phyloP scores from a whole-genome alignment of 1,140 invertebrate species.

The Drosophila navojoa region DNA sequence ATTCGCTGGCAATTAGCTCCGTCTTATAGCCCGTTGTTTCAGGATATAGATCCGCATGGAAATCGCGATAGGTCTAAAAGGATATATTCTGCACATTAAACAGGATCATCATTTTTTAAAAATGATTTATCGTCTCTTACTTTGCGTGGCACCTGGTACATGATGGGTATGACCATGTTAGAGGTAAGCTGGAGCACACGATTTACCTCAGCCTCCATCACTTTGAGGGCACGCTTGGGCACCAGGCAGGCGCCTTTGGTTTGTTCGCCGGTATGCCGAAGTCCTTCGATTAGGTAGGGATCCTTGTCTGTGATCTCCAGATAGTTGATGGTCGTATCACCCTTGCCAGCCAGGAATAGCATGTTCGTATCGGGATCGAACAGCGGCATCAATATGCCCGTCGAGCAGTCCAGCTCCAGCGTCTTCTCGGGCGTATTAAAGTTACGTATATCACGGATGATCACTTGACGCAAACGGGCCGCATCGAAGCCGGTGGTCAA shows the following conservation, averaged over 20 bases:
- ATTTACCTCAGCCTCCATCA: slow-evolving; percentile 98
- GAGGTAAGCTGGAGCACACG: slow-evolving; percentile 93
- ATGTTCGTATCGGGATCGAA: slow-evolving; percentile 96
- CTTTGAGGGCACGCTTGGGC: slow-evolving; percentile 94
- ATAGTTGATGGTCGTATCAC: slow-evolving; percentile 93
- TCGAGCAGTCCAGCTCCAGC: slow-evolving; percentile 93
- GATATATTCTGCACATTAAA: not conserved
- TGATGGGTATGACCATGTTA: slow-evolving; percentile 94
- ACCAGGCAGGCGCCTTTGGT: slow-evolving; percentile 96
- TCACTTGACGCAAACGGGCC: slow-evolving; percentile 92
- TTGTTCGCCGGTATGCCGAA: slow-evolving; percentile 88
- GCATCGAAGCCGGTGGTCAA: slow-evolving; percentile 92
- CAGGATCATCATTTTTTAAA: not conserved
- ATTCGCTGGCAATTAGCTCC: slow-evolving; percentile 90
- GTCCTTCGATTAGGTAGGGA: slow-evolving; percentile 92
- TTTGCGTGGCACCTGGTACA: slow-evolving; percentile 97
- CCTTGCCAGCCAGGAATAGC: slow-evolving; percentile 97
- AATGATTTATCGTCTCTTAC: slow-evolving; percentile 21
- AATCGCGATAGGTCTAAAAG: slow-evolving; percentile 93
- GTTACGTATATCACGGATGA: slow-evolving; percentile 93
- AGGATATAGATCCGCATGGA: slow-evolving; percentile 96
- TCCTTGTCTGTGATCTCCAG: slow-evolving; percentile 94
- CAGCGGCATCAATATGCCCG: slow-evolving; percentile 94
- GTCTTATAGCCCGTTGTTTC: slow-evolving; percentile 92
- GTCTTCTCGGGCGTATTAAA: slow-evolving; percentile 91